A percentile compares a stretch with the other conserved stretches of the same genome.
Evolutionary conservation across 2,797 vertebrate genomes (phyloP).

Genomic region (Bradypodion pumilum): DNA sequence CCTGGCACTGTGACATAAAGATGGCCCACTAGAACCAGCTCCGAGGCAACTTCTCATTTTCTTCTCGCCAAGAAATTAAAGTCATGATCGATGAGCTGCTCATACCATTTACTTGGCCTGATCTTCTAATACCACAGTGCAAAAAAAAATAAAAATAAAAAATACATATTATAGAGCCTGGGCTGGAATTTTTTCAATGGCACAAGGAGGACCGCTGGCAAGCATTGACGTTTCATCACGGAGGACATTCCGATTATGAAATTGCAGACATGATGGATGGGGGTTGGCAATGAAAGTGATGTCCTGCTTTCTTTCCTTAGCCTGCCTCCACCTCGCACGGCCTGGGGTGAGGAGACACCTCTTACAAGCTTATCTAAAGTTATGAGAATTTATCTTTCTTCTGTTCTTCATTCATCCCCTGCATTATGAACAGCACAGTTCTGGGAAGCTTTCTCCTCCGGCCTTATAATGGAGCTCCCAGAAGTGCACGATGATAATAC

Average conservation of each 20-base stretch:
- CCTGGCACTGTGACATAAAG: neutral
- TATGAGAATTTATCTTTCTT: conserved; percentile 1
- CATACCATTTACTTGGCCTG: conserved; percentile 71
- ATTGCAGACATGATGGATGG: conserved; percentile 29
- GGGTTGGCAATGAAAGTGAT: neutral
- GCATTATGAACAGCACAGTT: neutral
- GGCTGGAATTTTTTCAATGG: conserved; percentile 50
- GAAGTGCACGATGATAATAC: no score
- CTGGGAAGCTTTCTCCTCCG: no score
- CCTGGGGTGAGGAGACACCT: neutral
- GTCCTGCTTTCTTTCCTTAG: conserved; percentile 3
- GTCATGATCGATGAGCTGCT: conserved; percentile 78
- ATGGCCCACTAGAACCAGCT: conserved; percentile 22
- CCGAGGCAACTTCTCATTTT: conserved; percentile 60
- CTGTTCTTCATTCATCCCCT: neutral
- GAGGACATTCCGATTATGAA: conserved; percentile 43
- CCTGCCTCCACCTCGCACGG: neutral
- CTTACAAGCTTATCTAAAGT: neutral
- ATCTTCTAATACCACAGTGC: conserved; percentile 62
- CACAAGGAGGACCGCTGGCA: conserved; percentile 64
- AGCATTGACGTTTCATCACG: conserved; percentile 52
- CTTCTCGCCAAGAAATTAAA: conserved; percentile 77
- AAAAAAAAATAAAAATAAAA: no score
- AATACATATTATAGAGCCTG: conserved; percentile 56
- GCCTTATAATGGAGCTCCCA: no score